Percentiles rank a stretch among this genome's conserved stretches.
phyloP scores from a whole-genome alignment of 1,140 invertebrate species.

The Battus philenor region DNA sequence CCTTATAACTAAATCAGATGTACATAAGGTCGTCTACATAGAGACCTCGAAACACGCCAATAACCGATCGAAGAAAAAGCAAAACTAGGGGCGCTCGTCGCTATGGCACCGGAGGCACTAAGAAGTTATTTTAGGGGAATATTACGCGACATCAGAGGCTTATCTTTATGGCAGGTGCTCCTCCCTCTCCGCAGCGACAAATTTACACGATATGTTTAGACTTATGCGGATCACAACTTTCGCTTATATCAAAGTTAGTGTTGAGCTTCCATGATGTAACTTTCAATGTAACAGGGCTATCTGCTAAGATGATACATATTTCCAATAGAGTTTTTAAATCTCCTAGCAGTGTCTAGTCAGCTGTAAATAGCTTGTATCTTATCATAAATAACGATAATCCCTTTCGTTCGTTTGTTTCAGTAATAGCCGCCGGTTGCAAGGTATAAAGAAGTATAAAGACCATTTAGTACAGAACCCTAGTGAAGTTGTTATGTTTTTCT shows the following conservation, averaged over 20 bases:
- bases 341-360: too few species aligned
- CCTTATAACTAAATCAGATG: conserved; percentile 19
- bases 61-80: conserved; percentile 36
- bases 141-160: conserved; percentile 68
- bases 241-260: conserved; percentile 25
- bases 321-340: too few species aligned
- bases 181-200: conserved; percentile 51
- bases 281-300: too few species aligned
- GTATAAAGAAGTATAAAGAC: too few species aligned
- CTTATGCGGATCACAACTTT: conserved; percentile 60
- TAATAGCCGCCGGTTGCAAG: too few species aligned
- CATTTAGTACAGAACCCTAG: too few species aligned
- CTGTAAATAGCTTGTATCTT: too few species aligned
- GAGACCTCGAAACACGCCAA: conserved; percentile 23
- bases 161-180: conserved; percentile 74
- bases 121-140: conserved; percentile 74
- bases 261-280: too few species aligned
- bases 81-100: conserved; percentile 41
- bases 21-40: conserved; percentile 26
- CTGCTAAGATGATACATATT: not conserved
- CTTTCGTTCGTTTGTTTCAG: too few species aligned
- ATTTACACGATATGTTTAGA: conserved; percentile 67
- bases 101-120: conserved; percentile 68
- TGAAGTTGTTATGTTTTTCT: too few species aligned
- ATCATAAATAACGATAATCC: too few species aligned